A percentile compares a stretch with the other conserved stretches of the same genome.
phyloP scores from a whole-genome alignment of 2,113 vertebrate genomes.

The Paracanthobrama guichenoti region DNA sequence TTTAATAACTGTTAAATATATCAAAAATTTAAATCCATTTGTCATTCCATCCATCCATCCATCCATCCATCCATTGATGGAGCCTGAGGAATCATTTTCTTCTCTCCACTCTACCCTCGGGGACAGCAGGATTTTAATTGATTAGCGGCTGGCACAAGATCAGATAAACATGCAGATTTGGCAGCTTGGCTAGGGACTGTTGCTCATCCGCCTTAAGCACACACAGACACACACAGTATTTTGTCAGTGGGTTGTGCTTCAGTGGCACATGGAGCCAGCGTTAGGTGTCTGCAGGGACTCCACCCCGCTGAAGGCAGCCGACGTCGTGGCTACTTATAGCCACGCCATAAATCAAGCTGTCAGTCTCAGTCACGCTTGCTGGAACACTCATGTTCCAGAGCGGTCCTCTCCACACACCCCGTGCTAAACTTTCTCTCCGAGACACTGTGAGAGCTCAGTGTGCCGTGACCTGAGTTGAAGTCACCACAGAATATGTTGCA shows the following conservation, averaged over 20 bases:
- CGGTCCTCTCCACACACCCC: conserved; percentile 32
- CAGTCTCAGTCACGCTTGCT: conserved; percentile 59
- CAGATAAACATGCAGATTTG: conserved; percentile 60
- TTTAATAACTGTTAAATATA: too few species aligned
- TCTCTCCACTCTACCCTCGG: conserved; percentile 23
- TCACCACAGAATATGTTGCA: conserved; percentile 32
- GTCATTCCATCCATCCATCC: background rate
- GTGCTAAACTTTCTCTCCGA: conserved; percentile 44
- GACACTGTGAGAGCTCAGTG: conserved; percentile 24
- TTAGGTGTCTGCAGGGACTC: conserved; percentile 51
- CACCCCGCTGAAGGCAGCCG: conserved; percentile 54
- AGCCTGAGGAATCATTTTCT: conserved; percentile 34
- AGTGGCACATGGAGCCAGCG: conserved; percentile 40
- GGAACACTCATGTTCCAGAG: conserved; percentile 47
- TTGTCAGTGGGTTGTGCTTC: conserved; percentile 48
- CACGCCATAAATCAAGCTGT: conserved; percentile 65
- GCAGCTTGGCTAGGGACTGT: conserved; percentile 52
- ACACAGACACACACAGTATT: conserved; percentile 43
- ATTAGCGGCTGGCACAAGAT: conserved; percentile 55
- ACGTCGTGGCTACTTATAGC: conserved; percentile 62
- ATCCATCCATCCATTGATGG: background rate
- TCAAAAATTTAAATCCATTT: too few species aligned
- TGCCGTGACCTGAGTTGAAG: conserved; percentile 50
- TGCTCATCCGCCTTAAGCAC: conserved; percentile 40
- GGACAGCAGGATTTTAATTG: conserved; percentile 55